These are phyloP conservation scores for Melanotaenia trifasciata DNA, from an alignment of 2,797 vertebrate species.

Conservation along the genomic window DNA sequence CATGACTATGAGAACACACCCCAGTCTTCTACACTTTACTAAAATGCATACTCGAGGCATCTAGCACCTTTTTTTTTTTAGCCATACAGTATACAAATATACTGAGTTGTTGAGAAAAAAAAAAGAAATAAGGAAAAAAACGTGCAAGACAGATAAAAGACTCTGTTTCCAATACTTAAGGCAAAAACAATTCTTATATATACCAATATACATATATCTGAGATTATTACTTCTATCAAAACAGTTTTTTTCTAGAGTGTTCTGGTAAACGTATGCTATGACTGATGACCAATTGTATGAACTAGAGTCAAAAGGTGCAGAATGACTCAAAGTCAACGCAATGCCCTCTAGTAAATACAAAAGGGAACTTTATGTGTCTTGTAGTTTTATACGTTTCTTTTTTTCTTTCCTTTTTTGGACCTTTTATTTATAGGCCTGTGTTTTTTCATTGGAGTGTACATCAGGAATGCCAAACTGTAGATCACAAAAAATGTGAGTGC, in stretches of 20 bases:
- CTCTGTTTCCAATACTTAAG: conserved; percentile 86
- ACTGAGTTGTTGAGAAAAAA: conserved; percentile 59
- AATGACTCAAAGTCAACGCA: conserved; percentile 68
- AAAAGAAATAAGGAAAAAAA: conserved; percentile 51
- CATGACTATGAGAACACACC: conserved; percentile 68
- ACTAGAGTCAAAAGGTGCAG: conserved; percentile 77
- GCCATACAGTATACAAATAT: conserved; percentile 78
- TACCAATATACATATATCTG: conserved; percentile 83
- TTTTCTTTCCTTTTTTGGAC: conserved; percentile 44
- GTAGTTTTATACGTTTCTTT: conserved; percentile 35
- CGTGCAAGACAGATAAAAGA: conserved; percentile 84
- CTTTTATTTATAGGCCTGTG: conserved; percentile 49
- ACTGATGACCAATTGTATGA: conserved; percentile 56
- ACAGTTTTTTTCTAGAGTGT: conserved; percentile 64
- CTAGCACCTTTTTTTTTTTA: conserved; percentile 84
- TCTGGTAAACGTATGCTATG: conserved; percentile 69
- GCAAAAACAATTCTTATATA: conserved; percentile 84
- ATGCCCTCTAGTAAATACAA: conserved; percentile 67
- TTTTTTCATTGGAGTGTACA: conserved; percentile 59
- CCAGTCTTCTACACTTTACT: conserved; percentile 69
- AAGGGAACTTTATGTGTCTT: conserved; percentile 40
- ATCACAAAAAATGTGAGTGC: conserved; percentile 63
- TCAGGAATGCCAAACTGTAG: conserved; percentile 65
- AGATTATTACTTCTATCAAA: conserved; percentile 79
- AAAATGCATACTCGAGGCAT: conserved; percentile 76